Conservation (phyloP, 1,140 invertebrate species). For the Bombus polaris region DNA sequence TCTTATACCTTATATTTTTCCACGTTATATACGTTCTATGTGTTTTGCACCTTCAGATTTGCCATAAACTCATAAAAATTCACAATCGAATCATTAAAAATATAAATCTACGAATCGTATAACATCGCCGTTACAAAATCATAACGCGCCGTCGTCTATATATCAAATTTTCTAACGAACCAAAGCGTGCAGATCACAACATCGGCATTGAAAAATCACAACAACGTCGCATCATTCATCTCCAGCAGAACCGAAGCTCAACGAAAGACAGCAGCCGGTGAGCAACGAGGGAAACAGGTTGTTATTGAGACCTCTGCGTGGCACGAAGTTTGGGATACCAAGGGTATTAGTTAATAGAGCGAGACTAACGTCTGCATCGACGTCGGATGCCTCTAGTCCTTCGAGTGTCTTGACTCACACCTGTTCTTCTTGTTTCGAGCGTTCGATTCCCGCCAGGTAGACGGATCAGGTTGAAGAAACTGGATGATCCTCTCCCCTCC, state of each 20-base stretch:
- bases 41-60: background rate
- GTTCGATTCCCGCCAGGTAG: conserved; percentile 41
- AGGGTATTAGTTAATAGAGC: conserved; percentile 52
- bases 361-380: conserved; percentile 32
- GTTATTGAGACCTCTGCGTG: conserved; percentile 40
- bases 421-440: conserved; percentile 54
- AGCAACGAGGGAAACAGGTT: conserved; percentile 2
- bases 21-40: too few species aligned
- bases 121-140: background rate
- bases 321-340: conserved; percentile 6
- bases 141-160: too few species aligned
- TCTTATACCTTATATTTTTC: background rate
- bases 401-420: conserved; percentile 55
- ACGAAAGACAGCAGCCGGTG: background rate
- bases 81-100: background rate
- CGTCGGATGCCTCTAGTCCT: background rate
- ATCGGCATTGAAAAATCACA: background rate
- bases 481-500: conserved; percentile 29
- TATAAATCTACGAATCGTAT: background rate
- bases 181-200: too few species aligned
- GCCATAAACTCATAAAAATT: background rate
- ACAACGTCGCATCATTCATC: background rate
- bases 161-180: too few species aligned
- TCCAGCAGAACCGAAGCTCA: background rate
- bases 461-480: conserved; percentile 61